Percentiles rank a stretch among this genome's conserved stretches.
Evolutionary conservation across 2,888 invertebrate genomes (phyloP).

Genomic region (Sclerodermus sp.): DNA sequence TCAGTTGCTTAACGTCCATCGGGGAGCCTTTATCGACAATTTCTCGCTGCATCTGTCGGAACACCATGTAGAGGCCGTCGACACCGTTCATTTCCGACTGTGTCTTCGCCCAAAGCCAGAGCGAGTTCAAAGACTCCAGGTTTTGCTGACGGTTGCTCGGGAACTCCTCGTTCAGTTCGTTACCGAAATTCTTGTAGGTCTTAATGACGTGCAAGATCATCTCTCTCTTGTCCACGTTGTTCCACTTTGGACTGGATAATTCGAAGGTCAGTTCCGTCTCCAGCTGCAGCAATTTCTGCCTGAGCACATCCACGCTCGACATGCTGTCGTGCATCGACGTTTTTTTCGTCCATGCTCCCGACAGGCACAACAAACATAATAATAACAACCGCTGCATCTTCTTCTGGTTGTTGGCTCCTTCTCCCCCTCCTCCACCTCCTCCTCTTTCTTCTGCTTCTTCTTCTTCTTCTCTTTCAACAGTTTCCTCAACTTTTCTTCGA

Average conservation of each 20-base stretch:
- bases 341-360: conserved; percentile 7
- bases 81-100: conserved; percentile 66
- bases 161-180: conserved; percentile 56
- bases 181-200: conserved; percentile 63
- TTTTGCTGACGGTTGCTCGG: conserved; percentile 24
- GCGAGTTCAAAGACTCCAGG: conserved; percentile 46
- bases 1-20: conserved; percentile 61
- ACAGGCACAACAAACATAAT: conserved; percentile 17
- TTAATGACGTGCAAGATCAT: conserved; percentile 64
- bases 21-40: conserved; percentile 43
- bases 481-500: no score
- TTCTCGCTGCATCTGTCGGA: conserved; percentile 64
- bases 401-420: no score
- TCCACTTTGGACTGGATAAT: conserved; percentile 51
- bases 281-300: conserved; percentile 63
- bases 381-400: not conserved
- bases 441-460: not conserved
- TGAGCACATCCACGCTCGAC: conserved; percentile 63
- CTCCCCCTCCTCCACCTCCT: no score
- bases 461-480: no score
- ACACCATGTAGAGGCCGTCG: conserved; percentile 69
- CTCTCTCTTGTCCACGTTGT: conserved; percentile 11
- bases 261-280: conserved; percentile 63
- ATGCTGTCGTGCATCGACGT: conserved; percentile 22
- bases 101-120: conserved; percentile 69